Evolutionary conservation across 1,140 invertebrate genomes (phyloP), one percentile per base, ranked within the genome.

Genomic region (Cyclargus thomasi): DNA sequence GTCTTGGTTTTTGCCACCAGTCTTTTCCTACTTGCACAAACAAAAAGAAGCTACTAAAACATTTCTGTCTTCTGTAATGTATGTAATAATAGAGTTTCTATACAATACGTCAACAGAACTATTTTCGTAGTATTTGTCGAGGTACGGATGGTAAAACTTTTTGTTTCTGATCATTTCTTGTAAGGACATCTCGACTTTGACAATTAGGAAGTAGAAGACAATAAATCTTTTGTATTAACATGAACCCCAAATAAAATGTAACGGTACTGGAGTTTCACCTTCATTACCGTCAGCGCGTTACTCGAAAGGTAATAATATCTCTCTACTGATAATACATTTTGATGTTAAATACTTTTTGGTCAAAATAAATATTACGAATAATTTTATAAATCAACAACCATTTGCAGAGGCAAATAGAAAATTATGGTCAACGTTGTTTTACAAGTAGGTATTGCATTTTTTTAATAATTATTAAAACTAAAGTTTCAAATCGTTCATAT

Each of bases 241-340:
- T 8, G 18, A 8, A 11, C 18, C 55, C 10, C 18, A 59, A 11
- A 59, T 59, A 59, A 59, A 59, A 59, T 21, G 55, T 59, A 59
- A 59, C 55, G 55, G 55, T 20, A 21, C 18, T 10, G 18, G 18
- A 64, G 63, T 64, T 64, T 64, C 63, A 39, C 29, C 18, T 64
- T 64, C 70, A 78, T 67, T 81, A 78, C 70, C 78, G 80, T 29
- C 29, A 29, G 29, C 29, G 29, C 1, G 29, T 8, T 29, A 8
- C 4, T 0, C 14, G 4, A 16, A 2, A 47, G 39, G 8, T 35
- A 35, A 35, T 5, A 35, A 47, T 47, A 29, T 8, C 2, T 14
- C 39, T 47, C 8, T 16, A 47, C 3, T 14, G 0, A 47, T 47
- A 1, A 39, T 1, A 14, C 14, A 2, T n/a, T 47, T 47, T 8